A percentile compares a stretch with the other conserved stretches of the same genome.
Evolutionary conservation across 2,113 vertebrate species (phyloP).

Genomic region (Pseudorhombus dupliciocellatus): DNA sequence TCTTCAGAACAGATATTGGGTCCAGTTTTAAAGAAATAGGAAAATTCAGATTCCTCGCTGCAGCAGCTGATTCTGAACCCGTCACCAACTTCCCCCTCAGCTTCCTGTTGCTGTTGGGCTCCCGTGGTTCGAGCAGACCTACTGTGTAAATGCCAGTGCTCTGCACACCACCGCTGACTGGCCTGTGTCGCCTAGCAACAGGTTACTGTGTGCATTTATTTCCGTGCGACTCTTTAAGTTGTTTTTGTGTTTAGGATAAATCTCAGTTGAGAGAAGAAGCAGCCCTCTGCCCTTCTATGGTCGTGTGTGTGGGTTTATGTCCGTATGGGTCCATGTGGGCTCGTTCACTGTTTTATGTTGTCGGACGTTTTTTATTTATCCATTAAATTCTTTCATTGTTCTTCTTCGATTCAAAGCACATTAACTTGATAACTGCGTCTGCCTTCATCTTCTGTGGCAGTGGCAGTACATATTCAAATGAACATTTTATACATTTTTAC

Average conservation of each 20-base stretch:
- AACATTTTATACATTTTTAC: too few relatives aligned
- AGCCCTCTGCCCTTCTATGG: background rate
- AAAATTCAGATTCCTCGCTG: too few relatives aligned
- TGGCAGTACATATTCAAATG: too few relatives aligned
- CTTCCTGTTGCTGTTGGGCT: slow-evolving; percentile 2
- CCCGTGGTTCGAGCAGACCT: slow-evolving; percentile 6
- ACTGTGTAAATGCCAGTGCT: slow-evolving; percentile 21
- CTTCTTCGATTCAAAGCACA: too few relatives aligned
- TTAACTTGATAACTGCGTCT: too few relatives aligned
- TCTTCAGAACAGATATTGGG: too few relatives aligned
- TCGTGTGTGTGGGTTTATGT: background rate
- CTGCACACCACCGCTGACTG: background rate
- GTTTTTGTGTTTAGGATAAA: background rate
- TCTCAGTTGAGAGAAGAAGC: background rate
- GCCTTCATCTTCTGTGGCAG: too few relatives aligned
- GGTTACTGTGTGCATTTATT: background rate
- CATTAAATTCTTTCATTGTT: too few relatives aligned
- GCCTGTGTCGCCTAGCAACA: slow-evolving; percentile 32
- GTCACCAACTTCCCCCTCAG: background rate
- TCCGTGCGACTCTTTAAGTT: background rate
- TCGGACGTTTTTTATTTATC: background rate
- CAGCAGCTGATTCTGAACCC: background rate
- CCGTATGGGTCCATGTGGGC: background rate
- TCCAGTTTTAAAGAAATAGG: too few relatives aligned
- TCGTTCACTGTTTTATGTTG: background rate